Conservation (phyloP, 2,888 invertebrate species). For the Nowickia ferox region DNA sequence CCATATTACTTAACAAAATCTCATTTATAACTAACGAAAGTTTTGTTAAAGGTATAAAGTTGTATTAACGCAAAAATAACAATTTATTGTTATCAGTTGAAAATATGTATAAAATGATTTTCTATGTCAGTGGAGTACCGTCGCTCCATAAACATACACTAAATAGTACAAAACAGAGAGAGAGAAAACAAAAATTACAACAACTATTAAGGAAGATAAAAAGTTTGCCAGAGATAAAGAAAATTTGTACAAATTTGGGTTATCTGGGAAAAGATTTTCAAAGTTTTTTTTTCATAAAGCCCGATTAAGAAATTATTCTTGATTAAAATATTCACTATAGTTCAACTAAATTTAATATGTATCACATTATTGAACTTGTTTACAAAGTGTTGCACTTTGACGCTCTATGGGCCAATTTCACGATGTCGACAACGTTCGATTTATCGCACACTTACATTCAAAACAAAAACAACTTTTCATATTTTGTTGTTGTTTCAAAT, state of each 20-base stretch:
- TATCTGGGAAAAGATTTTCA: neutral
- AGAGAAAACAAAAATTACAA: constrained; percentile 18
- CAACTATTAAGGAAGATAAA: neutral
- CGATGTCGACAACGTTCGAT: too few relatives aligned
- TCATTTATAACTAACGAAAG: constrained; percentile 43
- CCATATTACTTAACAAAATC: constrained; percentile 54
- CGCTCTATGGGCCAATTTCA: too few relatives aligned
- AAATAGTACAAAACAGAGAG: neutral
- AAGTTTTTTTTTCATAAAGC: too few relatives aligned
- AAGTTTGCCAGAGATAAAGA: neutral
- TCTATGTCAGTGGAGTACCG: constrained; percentile 63
- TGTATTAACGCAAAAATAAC: constrained; percentile 35
- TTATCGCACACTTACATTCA: too few relatives aligned
- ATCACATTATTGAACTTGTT: neutral
- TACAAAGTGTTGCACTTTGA: too few relatives aligned
- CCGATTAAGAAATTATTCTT: too few relatives aligned
- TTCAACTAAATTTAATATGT: neutral
- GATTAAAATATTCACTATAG: too few relatives aligned
- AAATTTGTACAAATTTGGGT: neutral
- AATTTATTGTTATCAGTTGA: constrained; percentile 57
- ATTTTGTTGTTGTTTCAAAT: too few relatives aligned
- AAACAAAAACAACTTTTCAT: too few relatives aligned
- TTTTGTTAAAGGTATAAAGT: constrained; percentile 21
- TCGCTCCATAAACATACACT: constrained; percentile 32
- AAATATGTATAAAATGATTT: constrained; percentile 50